Evolutionary conservation across 2,797 vertebrate genomes (phyloP).

Genomic region (Megalops cyprinoides): DNA sequence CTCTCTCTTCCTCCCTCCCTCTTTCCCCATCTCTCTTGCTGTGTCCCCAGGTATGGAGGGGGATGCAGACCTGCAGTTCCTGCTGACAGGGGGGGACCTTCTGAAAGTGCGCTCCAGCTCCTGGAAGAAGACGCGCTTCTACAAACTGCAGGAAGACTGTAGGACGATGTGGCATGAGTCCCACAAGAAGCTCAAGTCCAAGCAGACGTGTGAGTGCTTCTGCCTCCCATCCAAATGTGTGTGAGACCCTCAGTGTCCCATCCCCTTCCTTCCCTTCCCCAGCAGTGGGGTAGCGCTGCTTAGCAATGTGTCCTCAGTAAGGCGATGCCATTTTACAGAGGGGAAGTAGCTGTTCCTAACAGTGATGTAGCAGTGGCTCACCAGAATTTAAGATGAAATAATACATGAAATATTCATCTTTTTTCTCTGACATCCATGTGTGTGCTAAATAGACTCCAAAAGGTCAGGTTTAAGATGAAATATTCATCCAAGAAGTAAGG

Average conservation of each 20-base stretch:
- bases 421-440: too few species aligned
- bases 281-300: neutral
- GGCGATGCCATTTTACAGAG: neutral
- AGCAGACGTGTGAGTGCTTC: constrained; percentile 84
- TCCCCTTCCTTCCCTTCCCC: neutral
- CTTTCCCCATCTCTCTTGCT: neutral
- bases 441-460: too few species aligned
- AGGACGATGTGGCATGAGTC: constrained; percentile 88
- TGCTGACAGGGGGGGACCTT: constrained; percentile 82
- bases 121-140: constrained; percentile 86
- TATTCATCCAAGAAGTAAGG: neutral
- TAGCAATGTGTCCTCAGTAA: constrained; percentile 5
- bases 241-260: neutral
- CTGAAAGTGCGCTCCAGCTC: constrained; percentile 86
- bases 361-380: too few species aligned
- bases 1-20: neutral
- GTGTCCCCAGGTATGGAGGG: constrained; percentile 82
- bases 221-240: neutral
- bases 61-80: constrained; percentile 83
- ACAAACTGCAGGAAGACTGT: constrained; percentile 90
- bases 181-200: constrained; percentile 73
- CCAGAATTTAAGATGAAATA: too few species aligned
- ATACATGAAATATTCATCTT: too few species aligned
- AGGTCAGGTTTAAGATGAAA: neutral
- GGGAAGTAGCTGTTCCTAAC: constrained; percentile 16